Evolutionary conservation across 2,113 vertebrate genomes (phyloP).

Genomic region (Ctenodactylus gundi): DNA sequence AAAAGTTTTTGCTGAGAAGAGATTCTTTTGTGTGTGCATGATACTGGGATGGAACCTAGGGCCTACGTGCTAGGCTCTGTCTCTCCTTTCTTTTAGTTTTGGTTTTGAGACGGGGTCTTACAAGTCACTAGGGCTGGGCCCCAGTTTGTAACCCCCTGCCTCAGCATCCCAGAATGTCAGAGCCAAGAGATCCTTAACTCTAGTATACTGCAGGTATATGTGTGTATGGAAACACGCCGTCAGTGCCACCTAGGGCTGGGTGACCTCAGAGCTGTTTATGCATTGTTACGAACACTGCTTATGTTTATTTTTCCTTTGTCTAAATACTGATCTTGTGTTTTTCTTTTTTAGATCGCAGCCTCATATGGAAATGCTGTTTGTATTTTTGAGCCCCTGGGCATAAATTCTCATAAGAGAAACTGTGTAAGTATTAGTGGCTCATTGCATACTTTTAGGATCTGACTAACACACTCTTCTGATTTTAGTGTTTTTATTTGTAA

Average conservation of each 20-base stretch:
- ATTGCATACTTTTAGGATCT: conserved; percentile 17
- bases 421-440: conserved; percentile 88
- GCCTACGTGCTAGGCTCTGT: too few relatives aligned
- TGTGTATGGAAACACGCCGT: not conserved
- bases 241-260: not conserved
- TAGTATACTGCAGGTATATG: not conserved
- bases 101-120: too few relatives aligned
- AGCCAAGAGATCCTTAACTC: conserved; percentile 53
- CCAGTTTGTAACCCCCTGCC: too few relatives aligned
- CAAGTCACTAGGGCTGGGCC: too few relatives aligned
- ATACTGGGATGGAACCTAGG: too few relatives aligned
- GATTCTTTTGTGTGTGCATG: too few relatives aligned
- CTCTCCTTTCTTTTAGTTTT: too few relatives aligned
- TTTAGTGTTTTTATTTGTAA: not conserved
- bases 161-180: too few relatives aligned
- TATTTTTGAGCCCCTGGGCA: conserved; percentile 95
- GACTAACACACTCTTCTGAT: not conserved
- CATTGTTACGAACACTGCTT: conserved; percentile 17
- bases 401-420: conserved; percentile 96
- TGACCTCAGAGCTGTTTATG: not conserved
- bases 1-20: not conserved
- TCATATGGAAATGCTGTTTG: conserved; percentile 99
- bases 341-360: conserved; percentile 94
- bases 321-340: conserved; percentile 47
- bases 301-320: not conserved